phyloP scores from a whole-genome alignment of 2,797 vertebrate species.

The Microhierax caerulescens region DNA sequence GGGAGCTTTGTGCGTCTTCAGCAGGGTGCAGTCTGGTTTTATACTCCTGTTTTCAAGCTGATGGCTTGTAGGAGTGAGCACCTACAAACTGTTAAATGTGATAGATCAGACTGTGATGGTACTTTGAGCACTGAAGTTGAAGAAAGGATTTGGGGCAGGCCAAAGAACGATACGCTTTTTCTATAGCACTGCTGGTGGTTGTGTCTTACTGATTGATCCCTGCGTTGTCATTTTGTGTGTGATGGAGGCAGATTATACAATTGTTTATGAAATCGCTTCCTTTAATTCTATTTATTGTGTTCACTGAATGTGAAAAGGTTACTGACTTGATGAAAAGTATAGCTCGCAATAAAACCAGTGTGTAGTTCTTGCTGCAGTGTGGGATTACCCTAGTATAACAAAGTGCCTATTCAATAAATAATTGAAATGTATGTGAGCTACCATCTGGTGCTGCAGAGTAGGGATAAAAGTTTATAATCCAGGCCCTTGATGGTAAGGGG shows the following conservation, averaged over 20 bases:
- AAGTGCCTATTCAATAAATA: constrained; percentile 64
- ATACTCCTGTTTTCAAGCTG: background rate
- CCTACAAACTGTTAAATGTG: background rate
- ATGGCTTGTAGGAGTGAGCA: background rate
- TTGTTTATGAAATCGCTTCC: constrained; percentile 33
- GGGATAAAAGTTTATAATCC: constrained; percentile 59
- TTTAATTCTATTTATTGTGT: constrained; percentile 10
- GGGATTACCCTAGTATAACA: constrained; percentile 51
- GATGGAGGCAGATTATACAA: constrained; percentile 4
- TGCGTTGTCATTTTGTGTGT: background rate
- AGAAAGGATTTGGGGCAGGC: background rate
- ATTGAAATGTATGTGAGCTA: constrained; percentile 57
- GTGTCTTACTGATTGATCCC: background rate
- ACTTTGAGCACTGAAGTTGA: background rate
- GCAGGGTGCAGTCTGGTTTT: background rate
- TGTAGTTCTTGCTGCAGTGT: constrained; percentile 19
- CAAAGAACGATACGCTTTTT: background rate
- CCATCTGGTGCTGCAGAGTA: constrained; percentile 36
- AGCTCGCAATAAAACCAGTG: constrained; percentile 13
- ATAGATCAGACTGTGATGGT: background rate
- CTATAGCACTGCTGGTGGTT: constrained; percentile 6
- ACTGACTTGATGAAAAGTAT: constrained; percentile 34
- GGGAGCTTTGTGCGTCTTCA: background rate
- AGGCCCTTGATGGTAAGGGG: constrained; percentile 26
- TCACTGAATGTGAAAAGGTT: constrained; percentile 43